Conservation (phyloP, 2,797 vertebrate genomes). For the Atherinosoma microstoma region DNA sequence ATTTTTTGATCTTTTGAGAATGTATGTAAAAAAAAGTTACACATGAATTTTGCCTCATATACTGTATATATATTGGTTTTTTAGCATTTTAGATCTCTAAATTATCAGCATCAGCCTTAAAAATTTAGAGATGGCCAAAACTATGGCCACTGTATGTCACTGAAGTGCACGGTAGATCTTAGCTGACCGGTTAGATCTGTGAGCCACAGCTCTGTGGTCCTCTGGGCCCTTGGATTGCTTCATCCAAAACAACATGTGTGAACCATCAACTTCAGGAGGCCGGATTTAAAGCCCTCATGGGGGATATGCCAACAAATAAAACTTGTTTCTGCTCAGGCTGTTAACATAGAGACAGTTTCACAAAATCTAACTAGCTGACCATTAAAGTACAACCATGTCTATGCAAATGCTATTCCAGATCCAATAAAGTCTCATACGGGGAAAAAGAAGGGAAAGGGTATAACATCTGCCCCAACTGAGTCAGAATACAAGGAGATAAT, state of each 20-base stretch:
- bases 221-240: constrained; percentile 39
- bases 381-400: constrained; percentile 21
- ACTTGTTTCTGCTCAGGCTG: constrained; percentile 19
- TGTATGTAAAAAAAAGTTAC: too few relatives aligned
- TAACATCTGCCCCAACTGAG: constrained; percentile 39
- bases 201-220: constrained; percentile 29
- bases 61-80: too few relatives aligned
- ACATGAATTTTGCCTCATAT: too few relatives aligned
- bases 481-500: constrained; percentile 51
- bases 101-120: background rate
- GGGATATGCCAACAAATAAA: constrained; percentile 63
- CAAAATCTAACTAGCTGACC: constrained; percentile 23
- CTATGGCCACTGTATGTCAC: background rate
- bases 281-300: constrained; percentile 50
- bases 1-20: too few relatives aligned
- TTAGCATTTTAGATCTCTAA: background rate
- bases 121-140: background rate
- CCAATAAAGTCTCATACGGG: constrained; percentile 17
- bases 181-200: constrained; percentile 27
- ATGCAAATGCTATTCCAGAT: constrained; percentile 15
- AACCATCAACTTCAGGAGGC: constrained; percentile 66
- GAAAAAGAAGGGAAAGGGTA: constrained; percentile 11
- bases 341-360: constrained; percentile 39
- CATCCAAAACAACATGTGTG: constrained; percentile 64
- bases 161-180: background rate